Base-by-base conservation (phyloP, 1,140 invertebrate genomes). In the Alviniconcha marisindica region DNA sequence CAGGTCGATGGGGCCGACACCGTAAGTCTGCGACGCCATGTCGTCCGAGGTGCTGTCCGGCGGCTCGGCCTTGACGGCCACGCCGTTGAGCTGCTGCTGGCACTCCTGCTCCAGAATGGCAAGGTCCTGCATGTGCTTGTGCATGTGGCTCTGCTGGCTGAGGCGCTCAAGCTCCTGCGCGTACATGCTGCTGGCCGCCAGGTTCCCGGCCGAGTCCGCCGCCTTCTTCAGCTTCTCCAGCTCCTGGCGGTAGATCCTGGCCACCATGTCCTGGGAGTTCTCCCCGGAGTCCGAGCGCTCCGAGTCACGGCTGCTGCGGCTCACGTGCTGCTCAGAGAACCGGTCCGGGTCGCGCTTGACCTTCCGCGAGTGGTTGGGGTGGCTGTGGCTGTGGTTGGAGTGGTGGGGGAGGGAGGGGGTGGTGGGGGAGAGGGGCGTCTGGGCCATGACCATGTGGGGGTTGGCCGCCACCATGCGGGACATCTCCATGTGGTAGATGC, bases 241-340 rank as follows among this genome's bases (percentile, higher is more conserved):
- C 91, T 99, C 97, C 92, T 99, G 98, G 88, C 99, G 97, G 92
- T 99, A 99, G 89, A 99, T 98, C 90, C 97, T 95, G 24, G 97
- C 96, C 87, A 99, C 97, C 94, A 99, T 98, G 91, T 99, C 98
- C 93, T 98, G 98, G 69, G 98, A 21, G 31, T 80, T 80, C 60
- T 80, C 78, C 28, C 38, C 78, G 3, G 0, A 12, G 3, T 81
- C 78, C 24, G 44, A 15, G 79, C 77, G 73, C n/a, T 84, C 83
- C 15, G 81, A 56, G 7, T 80, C 24, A 56, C 31, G 71, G 81
- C 84, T 2, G 63, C 54, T 54, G 21, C 77, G 56, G 3, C 78
- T 44, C 24, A 18, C 15, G 4, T 83, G 78, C 21, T 69, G 51
- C 28, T 76, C 84, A 36, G 76, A 36, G 1, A 82, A 76, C 44